Evolutionary conservation across 2,113 vertebrate species (phyloP).

Genomic region (Petromus typicus): DNA sequence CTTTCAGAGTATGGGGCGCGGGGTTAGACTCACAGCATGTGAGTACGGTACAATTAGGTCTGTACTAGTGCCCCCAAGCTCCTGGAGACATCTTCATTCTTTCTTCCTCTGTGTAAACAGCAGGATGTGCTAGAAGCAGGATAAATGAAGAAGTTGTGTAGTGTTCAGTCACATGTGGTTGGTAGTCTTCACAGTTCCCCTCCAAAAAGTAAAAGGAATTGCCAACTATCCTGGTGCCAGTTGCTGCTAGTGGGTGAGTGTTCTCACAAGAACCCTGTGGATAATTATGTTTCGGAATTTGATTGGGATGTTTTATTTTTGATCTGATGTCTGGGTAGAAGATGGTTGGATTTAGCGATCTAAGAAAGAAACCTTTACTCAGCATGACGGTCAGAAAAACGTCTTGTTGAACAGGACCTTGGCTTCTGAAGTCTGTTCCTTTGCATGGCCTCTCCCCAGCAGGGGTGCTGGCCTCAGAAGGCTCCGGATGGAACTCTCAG

Average conservation of each 20-base stretch:
- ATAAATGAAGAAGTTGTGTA: not conserved
- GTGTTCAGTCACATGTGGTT: not conserved
- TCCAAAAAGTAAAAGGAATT: not conserved
- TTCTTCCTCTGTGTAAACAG: not conserved
- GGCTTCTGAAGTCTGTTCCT: not conserved
- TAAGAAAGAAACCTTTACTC: not conserved
- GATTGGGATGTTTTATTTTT: not conserved
- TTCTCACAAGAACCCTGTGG: not conserved
- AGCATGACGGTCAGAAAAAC: not conserved
- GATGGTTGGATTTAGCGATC: not conserved
- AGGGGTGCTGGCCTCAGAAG: not conserved
- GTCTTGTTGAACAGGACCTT: not conserved
- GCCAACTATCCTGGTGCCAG: not conserved
- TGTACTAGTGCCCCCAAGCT: not conserved
- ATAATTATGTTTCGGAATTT: not conserved
- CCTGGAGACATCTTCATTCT: not conserved
- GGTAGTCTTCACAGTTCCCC: not conserved
- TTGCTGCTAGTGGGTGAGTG: not conserved
- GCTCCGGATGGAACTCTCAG: not conserved
- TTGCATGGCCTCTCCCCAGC: fast-evolving
- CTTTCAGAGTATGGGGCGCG: not conserved
- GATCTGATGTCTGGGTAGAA: not conserved
- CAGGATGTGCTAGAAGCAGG: not conserved
- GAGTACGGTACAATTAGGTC: not conserved
- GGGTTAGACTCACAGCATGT: not conserved